Base-by-base conservation (phyloP, 2,113 vertebrate species). In the Crypturellus undulatus region DNA sequence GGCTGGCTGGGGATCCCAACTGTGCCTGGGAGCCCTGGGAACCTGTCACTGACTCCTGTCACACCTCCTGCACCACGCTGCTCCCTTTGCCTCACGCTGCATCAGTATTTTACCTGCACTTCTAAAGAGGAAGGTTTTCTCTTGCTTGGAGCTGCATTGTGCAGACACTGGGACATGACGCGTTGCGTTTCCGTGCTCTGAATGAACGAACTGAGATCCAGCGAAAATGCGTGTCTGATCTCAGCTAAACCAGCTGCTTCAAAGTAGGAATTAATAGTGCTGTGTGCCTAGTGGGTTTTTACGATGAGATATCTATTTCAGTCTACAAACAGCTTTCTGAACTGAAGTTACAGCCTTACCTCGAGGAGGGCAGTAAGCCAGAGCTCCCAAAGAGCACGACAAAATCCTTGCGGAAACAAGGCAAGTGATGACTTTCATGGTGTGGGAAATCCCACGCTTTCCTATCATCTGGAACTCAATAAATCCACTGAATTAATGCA, bases 141-240 rank as follows among this genome's bases (percentile, higher is more conserved):
- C 0, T 5, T 8, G 22, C 47, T n/a, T 14, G 51, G 38, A 4
- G 6, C 19, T 59, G 2, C 0, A 2, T 3, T 14, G 49, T 24
- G 47, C 18, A 5, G 30, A 3, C 52, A 30, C 40, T 32, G 0
- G 4, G 65, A 59, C 80, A 22, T 20, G 6, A 43, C 15, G 21
- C 45, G 0, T 32, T 5, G 63, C 7, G 34, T 3, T 47, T 84
- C 52, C 38, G 36, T 72, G 7, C 47, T 45, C 32, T 4, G 40
- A 58, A 76, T 51, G 81, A 8, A 36, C 82, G 20, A 40, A 36
- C 36, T 5, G 22, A 24, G 26, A 13, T 63, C 59, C n/a, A 18
- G 60, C 43, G 36, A 20, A 58, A 5, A 36, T 3, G 3, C 9
- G 2, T 2, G 28, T 16, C 70, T 81, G 69, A 16, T 21, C 52